Conservation (phyloP, 1,140 invertebrate genomes). For the Drosophila setifemur region DNA sequence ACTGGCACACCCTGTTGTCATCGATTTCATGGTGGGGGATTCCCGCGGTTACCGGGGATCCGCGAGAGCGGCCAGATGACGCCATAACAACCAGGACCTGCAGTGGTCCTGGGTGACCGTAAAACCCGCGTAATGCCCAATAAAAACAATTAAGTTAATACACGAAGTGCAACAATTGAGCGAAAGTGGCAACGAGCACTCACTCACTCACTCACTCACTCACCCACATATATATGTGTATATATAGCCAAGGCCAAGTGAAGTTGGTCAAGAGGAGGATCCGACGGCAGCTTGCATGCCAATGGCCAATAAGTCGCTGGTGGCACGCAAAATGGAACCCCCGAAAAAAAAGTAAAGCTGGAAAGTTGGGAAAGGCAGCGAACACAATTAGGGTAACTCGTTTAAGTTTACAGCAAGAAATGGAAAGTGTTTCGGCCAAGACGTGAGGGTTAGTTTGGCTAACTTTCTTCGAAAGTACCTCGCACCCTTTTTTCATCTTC, state of each 20-base stretch:
- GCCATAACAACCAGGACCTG: constrained; percentile 26
- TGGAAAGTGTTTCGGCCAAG: constrained; percentile 51
- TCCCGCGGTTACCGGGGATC: background rate
- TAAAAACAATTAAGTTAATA: constrained; percentile 48
- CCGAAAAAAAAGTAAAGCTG: constrained; percentile 19
- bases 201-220: background rate
- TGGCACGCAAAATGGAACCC: constrained; percentile 53
- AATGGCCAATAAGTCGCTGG: constrained; percentile 71
- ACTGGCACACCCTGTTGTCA: constrained; percentile 11
- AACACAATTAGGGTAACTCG: constrained; percentile 56
- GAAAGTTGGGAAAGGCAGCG: constrained; percentile 12
- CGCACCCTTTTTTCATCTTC: constrained; percentile 14
- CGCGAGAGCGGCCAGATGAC: constrained; percentile 1
- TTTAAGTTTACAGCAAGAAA: constrained; percentile 48
- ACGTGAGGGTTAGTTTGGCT: constrained; percentile 40
- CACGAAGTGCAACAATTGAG: constrained; percentile 65
- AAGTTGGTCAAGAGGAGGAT: constrained; percentile 60
- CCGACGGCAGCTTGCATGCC: constrained; percentile 63
- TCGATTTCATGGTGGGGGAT: constrained; percentile 23
- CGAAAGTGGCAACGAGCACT: constrained; percentile 15
- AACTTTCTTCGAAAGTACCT: constrained; percentile 42
- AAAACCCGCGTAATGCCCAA: constrained; percentile 35
- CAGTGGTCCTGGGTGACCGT: too few species aligned
- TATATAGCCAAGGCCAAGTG: constrained; percentile 46
- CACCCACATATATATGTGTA: background rate